Conservation (phyloP, 2,113 vertebrate species). For the Phainopepla nitens region DNA sequence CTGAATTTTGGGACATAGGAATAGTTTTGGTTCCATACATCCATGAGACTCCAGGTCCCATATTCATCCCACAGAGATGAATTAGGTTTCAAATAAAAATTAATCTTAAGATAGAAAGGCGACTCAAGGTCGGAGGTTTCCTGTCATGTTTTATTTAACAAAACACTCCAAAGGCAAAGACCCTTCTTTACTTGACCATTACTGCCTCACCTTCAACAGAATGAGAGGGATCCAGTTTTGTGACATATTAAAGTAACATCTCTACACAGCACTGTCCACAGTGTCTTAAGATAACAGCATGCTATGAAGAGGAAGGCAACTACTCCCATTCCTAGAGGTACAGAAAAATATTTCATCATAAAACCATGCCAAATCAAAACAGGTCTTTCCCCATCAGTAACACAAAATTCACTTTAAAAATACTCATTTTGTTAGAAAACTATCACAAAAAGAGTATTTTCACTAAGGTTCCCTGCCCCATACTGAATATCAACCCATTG, state of each 20-base stretch:
- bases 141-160: background rate
- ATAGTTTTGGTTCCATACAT: background rate
- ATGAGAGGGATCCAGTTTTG: background rate
- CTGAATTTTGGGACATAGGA: background rate
- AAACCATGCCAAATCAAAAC: background rate
- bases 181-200: background rate
- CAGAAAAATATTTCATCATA: slow-evolving; percentile 10
- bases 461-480: background rate
- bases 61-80: background rate
- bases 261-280: background rate
- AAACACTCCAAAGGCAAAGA: background rate
- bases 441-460: slow-evolving; percentile 17
- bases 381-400: background rate
- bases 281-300: background rate
- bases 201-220: slow-evolving; percentile 22
- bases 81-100: background rate
- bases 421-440: background rate
- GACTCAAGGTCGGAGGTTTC: background rate
- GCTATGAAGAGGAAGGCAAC: slow-evolving; percentile 5
- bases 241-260: background rate
- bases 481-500: background rate
- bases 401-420: background rate
- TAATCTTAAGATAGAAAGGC: background rate
- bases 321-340: slow-evolving; percentile 25
- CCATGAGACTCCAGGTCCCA: background rate